These are phyloP conservation scores for Pecten maximus DNA, from an alignment of 2,888 invertebrate genomes.

Conservation along the genomic window DNA sequence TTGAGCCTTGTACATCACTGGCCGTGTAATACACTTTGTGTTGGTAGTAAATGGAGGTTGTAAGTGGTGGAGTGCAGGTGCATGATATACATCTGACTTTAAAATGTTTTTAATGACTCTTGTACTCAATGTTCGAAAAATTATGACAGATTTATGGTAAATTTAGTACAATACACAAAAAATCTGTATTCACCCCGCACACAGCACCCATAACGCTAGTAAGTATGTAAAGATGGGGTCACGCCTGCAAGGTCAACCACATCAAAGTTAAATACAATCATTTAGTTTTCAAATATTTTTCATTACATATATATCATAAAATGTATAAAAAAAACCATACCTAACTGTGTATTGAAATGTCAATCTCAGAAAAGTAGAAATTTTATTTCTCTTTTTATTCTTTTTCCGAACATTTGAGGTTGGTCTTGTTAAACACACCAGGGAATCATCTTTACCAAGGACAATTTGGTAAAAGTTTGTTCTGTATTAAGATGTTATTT, in stretches of 20 bases:
- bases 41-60: background rate
- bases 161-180: slow-evolving; percentile 30
- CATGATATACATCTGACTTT: background rate
- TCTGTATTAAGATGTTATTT: background rate
- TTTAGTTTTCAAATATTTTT: background rate
- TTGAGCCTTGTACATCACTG: too few species aligned
- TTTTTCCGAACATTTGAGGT: too few species aligned
- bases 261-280: background rate
- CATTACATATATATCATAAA: background rate
- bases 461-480: background rate
- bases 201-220: background rate
- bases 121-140: slow-evolving; percentile 26
- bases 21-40: too few species aligned
- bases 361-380: background rate
- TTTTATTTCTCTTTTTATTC: too few species aligned
- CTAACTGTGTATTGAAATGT: background rate
- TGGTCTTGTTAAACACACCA: background rate
- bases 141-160: slow-evolving; percentile 29
- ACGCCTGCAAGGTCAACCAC: background rate
- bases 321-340: background rate
- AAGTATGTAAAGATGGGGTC: background rate
- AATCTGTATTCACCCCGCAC: background rate
- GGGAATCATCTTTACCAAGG: background rate
- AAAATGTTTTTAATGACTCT: background rate
- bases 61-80: background rate